A percentile compares a stretch with the other conserved stretches of the same genome.
These are phyloP conservation scores for Agrilus biguttatus DNA, from an alignment of 2,888 invertebrate species.

Conservation along the genomic window DNA sequence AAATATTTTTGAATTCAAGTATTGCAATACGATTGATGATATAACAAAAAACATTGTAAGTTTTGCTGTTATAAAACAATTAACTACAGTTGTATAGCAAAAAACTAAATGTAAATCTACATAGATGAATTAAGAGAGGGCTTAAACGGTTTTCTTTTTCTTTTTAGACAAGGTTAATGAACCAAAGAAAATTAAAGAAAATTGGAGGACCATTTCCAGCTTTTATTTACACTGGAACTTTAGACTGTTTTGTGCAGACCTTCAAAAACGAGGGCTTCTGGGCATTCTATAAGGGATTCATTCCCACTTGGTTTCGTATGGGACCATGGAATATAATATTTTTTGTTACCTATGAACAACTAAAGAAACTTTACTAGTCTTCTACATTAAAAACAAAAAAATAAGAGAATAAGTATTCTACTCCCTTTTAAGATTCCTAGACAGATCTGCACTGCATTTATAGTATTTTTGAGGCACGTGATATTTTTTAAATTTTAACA, in stretches of 20 bases:
- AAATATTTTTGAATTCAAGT: too few relatives aligned
- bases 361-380: conserved; percentile 54
- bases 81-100: too few relatives aligned
- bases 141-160: conserved; percentile 2
- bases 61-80: too few relatives aligned
- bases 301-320: conserved; percentile 91
- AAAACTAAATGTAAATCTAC: too few relatives aligned
- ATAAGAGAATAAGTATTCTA: too few relatives aligned
- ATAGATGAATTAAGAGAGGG: too few relatives aligned
- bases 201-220: conserved; percentile 34
- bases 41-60: too few relatives aligned
- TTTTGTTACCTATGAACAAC: conserved; percentile 85
- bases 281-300: conserved; percentile 88
- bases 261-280: conserved; percentile 73
- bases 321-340: conserved; percentile 97
- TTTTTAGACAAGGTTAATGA: conserved; percentile 84
- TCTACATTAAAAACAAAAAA: too few relatives aligned
- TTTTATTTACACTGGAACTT: conserved; percentile 63
- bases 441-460: conserved; percentile 2
- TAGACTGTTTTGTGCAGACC: conserved; percentile 57
- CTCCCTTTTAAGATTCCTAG: too few relatives aligned
- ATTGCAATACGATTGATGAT: too few relatives aligned
- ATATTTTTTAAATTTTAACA: too few relatives aligned
- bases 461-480: too few relatives aligned
- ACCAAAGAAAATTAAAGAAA: conserved; percentile 53